phyloP scores from a whole-genome alignment of 1,140 invertebrate genomes.

The Caenorhabditis remanei region DNA sequence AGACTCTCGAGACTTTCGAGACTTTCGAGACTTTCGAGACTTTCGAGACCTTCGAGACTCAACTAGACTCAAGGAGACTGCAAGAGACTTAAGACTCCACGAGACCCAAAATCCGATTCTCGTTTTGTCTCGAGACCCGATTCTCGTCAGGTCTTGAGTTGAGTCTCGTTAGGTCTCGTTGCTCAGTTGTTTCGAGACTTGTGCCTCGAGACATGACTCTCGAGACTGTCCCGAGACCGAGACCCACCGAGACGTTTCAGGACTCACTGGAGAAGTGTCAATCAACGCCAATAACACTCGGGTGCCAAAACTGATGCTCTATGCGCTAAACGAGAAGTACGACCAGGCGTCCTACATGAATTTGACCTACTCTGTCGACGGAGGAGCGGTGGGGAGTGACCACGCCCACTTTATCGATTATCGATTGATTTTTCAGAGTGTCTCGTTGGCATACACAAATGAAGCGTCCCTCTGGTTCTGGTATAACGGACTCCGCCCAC shows the following conservation, averaged over 20 bases:
- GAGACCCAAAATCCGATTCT: too few species aligned
- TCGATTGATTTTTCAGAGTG: slow-evolving; percentile 49
- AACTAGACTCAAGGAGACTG: too few species aligned
- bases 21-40: too few species aligned
- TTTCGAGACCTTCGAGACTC: too few species aligned
- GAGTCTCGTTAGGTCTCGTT: too few species aligned
- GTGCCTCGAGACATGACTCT: too few species aligned
- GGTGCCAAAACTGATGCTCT: slow-evolving; percentile 58
- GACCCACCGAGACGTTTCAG: slow-evolving; percentile 28
- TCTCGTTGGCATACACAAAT: slow-evolving; percentile 35
- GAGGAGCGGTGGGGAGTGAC: slow-evolving; percentile 49
- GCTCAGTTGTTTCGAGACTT: too few species aligned
- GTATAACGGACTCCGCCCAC: slow-evolving; percentile 13
- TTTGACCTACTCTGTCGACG: slow-evolving; percentile 48
- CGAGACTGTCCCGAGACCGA: background rate
- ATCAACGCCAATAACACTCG: slow-evolving; percentile 61
- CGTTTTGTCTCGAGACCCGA: too few species aligned
- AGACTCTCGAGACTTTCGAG: too few species aligned
- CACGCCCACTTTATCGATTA: too few species aligned
- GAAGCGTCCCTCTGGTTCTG: slow-evolving; percentile 55
- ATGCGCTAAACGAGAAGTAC: slow-evolving; percentile 56
- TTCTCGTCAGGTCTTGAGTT: too few species aligned
- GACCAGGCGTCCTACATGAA: slow-evolving; percentile 56
- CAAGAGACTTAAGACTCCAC: too few species aligned
- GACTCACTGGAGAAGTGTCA: slow-evolving; percentile 60